phyloP scores from a whole-genome alignment of 2,888 invertebrate species.

The Cacoxenus indagator region DNA sequence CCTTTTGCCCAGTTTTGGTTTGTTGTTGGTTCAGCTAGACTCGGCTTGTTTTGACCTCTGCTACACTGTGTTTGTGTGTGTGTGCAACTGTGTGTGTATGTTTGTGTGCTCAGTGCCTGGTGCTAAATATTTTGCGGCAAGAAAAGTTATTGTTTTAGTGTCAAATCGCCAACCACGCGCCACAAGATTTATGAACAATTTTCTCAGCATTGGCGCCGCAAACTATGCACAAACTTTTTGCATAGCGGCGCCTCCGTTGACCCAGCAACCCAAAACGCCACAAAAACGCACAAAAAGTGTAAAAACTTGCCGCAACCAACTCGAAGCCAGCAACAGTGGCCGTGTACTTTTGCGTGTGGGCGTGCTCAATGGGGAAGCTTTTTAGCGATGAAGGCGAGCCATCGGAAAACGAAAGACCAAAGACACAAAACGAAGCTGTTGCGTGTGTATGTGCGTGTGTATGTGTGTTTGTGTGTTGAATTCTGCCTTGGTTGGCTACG shows the following conservation, averaged over 20 bases:
- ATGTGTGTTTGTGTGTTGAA: background rate
- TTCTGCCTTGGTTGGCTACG: conserved; percentile 38
- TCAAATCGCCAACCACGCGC: conserved; percentile 33
- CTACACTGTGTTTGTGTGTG: too few relatives aligned
- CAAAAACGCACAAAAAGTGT: conserved; percentile 33
- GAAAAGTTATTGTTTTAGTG: conserved; percentile 34
- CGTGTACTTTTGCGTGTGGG: too few relatives aligned
- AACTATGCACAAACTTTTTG: conserved; percentile 36
- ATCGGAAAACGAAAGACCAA: too few relatives aligned
- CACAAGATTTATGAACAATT: conserved; percentile 45
- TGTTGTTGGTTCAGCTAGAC: too few relatives aligned
- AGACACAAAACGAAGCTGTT: conserved; percentile 33
- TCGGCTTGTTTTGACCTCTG: too few relatives aligned
- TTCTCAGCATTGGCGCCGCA: conserved; percentile 22
- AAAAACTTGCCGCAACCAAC: conserved; percentile 10
- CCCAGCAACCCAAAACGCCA: conserved; percentile 3
- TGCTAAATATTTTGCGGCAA: conserved; percentile 18
- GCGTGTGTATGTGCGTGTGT: background rate
- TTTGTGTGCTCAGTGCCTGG: background rate
- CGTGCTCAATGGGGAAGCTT: background rate
- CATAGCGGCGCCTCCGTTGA: background rate
- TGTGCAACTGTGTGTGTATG: background rate
- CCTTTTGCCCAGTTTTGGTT: too few relatives aligned
- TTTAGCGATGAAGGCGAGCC: background rate
- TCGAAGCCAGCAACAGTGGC: background rate